phyloP scores from a whole-genome alignment of 2,888 invertebrate genomes.

The Tryphoninae sp. region DNA sequence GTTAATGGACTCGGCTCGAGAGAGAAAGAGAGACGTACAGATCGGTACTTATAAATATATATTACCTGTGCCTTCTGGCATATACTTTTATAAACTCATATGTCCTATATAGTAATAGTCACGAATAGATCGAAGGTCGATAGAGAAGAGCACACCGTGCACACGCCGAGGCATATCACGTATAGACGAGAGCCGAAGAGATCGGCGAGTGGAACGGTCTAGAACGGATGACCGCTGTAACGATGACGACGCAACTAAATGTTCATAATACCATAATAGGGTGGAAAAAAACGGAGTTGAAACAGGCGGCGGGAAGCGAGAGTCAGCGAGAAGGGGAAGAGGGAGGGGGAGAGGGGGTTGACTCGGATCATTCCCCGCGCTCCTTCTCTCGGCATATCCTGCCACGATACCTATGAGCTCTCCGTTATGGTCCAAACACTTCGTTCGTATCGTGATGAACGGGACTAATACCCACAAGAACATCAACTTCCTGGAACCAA shows the following conservation, averaged over 20 bases:
- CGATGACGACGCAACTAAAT: slow-evolving; percentile 79
- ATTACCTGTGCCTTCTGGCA: slow-evolving; percentile 8
- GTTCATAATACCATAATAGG: slow-evolving; percentile 79
- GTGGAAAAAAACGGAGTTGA: slow-evolving; percentile 70
- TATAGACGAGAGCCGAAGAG: slow-evolving; percentile 38
- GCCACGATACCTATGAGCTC: slow-evolving; percentile 32
- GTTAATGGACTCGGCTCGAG: slow-evolving; percentile 42
- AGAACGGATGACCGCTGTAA: slow-evolving; percentile 72
- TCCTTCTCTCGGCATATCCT: slow-evolving; percentile 28
- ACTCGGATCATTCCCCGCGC: slow-evolving; percentile 52
- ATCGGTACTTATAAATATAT: slow-evolving; percentile 48
- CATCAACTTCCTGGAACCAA: slow-evolving; percentile 73
- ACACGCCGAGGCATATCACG: slow-evolving; percentile 33
- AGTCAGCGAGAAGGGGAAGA: slow-evolving; percentile 10
- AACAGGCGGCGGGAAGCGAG: slow-evolving; percentile 38
- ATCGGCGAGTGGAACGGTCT: slow-evolving; percentile 63
- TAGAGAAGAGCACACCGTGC: slow-evolving; percentile 39
- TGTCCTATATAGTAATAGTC: slow-evolving; percentile 38
- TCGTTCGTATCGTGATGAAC: slow-evolving; percentile 63
- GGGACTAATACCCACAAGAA: slow-evolving; percentile 67
- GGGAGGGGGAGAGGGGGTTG: slow-evolving; percentile 13
- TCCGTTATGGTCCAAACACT: slow-evolving; percentile 72
- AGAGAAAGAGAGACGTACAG: too few relatives aligned
- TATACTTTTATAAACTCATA: slow-evolving; percentile 14
- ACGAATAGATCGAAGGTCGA: slow-evolving; percentile 60